phyloP scores from a whole-genome alignment of 2,797 vertebrate species.

The Natrix natrix region DNA sequence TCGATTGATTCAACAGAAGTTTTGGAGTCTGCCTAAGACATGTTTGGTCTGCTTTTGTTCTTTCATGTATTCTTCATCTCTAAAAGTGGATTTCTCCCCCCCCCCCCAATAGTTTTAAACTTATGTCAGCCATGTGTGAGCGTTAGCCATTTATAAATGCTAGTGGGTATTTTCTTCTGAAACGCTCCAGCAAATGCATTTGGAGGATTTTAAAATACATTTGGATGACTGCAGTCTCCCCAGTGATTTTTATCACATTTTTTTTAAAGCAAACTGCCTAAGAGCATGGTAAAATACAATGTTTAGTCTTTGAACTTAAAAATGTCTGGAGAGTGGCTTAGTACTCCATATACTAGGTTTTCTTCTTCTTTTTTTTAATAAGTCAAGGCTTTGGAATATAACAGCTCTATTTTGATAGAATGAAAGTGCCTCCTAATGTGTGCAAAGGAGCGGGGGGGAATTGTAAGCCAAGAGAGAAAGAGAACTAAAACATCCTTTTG shows the following conservation, averaged over 20 bases:
- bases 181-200: slow-evolving; percentile 24
- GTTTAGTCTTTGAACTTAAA: slow-evolving; percentile 15
- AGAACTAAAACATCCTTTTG: neutral
- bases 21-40: neutral
- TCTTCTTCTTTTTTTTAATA: neutral
- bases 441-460: neutral
- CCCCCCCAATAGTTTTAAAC: neutral
- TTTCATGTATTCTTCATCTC: neutral
- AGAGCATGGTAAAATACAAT: slow-evolving; percentile 11
- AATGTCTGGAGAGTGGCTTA: neutral
- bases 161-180: slow-evolving; percentile 25
- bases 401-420: slow-evolving; percentile 19
- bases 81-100: neutral
- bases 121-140: neutral
- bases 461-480: neutral
- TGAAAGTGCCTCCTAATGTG: slow-evolving; percentile 3
- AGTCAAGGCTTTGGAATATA: slow-evolving; percentile 9
- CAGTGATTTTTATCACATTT: slow-evolving; percentile 24
- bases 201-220: slow-evolving; percentile 19
- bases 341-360: slow-evolving; percentile 1
- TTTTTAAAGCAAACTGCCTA: slow-evolving; percentile 5
- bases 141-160: slow-evolving; percentile 28
- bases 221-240: slow-evolving; percentile 8
- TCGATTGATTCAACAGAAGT: neutral
- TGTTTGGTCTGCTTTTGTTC: neutral